These are phyloP conservation scores for Prinia subflava DNA, from an alignment of 2,113 vertebrate genomes.

Conservation along the genomic window DNA sequence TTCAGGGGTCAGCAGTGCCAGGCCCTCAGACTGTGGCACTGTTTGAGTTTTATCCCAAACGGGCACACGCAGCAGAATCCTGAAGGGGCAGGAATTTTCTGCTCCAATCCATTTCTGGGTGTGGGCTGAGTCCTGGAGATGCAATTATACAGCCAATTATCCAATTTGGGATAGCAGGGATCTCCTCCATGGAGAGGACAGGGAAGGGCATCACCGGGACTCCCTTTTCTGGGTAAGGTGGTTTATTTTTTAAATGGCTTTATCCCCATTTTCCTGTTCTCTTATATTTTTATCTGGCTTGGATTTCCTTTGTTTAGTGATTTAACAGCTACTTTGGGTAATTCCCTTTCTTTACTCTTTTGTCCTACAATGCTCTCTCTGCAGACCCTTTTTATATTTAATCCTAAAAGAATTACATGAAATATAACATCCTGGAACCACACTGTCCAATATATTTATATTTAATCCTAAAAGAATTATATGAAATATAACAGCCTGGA, in stretches of 20 bases:
- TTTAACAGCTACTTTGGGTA: not conserved
- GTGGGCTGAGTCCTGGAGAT: not conserved
- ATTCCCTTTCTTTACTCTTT: not conserved
- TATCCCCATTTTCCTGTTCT: not conserved
- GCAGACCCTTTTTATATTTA: not conserved
- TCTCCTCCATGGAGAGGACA: not conserved
- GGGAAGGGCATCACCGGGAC: not conserved
- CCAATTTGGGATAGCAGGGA: not conserved
- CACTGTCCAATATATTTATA: not conserved
- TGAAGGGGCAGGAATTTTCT: not conserved
- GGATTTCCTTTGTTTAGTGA: not conserved
- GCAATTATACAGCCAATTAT: not conserved
- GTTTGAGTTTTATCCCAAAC: not conserved
- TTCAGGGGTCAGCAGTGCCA: not conserved
- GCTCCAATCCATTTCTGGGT: not conserved
- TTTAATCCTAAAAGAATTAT: not conserved
- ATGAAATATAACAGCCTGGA: rapidly evolving
- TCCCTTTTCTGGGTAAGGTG: not conserved
- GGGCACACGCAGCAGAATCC: not conserved
- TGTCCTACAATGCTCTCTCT: not conserved
- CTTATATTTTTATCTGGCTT: not conserved
- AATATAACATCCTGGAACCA: rapidly evolving
- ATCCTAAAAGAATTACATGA: not conserved
- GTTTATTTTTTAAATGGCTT: not conserved
- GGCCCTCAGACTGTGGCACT: not conserved